Evolutionary conservation across 2,113 vertebrate species (phyloP), one percentile per base, ranked within the genome.

Genomic region (Condylura cristata): DNA sequence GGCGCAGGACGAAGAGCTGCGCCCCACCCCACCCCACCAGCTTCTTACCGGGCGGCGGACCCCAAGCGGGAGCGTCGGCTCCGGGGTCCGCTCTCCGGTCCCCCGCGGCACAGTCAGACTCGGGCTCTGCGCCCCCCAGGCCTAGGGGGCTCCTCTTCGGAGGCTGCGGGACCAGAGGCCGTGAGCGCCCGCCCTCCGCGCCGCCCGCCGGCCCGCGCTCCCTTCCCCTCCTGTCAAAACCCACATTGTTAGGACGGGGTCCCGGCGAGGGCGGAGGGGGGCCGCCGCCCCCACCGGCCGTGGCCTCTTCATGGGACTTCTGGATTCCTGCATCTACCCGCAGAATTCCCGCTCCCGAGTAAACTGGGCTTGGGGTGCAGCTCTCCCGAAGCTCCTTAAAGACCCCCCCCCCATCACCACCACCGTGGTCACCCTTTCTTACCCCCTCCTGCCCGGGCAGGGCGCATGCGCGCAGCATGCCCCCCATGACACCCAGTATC

Each of bases 401-500:
- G 75, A 89, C 79, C 71, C 94, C 86, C 26, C 32, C 13, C 71
- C 94, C 86, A 22, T 32, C 13, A 6, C 86, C 34, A 79, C 95
- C 86, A n/a, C 80, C 39, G 10, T 2, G 17, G 30, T 44, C 60
- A 41, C 95, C 58, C 34, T 87, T 95, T 92, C 97, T 97, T 97
- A 97, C 97, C 97, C 96, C 91, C 89, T 93, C 97, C 86, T 95
- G 96, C 94, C 93, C 96, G 22, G 96, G 97, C 44, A 97, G 83
- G 86, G 96, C 96, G 96, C 97, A 97, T 96, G 97, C 96, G 94
- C 97, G 96, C 32, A 97, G 95, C 97, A 97, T 97, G 94, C 97
- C 96, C 83, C 97, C 97, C 97, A 97, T 97, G 34, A 96, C 96
- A 96, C 96, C 97, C 80, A 97, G 93, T 94, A 97, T 97, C 97